Percentiles rank a stretch among this genome's conserved stretches.
Evolutionary conservation across 2,888 invertebrate species (phyloP).

Genomic region (Eulithis prunata): DNA sequence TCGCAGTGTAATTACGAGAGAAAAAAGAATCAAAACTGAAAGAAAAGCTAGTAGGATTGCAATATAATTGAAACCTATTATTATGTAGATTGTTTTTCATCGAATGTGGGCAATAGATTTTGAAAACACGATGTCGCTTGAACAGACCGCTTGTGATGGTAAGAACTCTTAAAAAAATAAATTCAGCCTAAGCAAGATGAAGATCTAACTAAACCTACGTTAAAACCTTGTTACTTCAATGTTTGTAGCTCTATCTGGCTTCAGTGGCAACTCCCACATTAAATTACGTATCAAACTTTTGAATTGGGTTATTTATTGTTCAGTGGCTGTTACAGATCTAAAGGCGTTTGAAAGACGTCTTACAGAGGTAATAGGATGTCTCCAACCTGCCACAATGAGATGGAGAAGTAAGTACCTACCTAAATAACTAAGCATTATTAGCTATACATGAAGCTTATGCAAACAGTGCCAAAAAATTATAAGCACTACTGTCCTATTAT

Average conservation of each 20-base stretch:
- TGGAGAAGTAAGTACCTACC: conserved; percentile 94
- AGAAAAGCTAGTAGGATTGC: not conserved
- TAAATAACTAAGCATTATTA: not conserved
- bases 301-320: conserved; percentile 15
- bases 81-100: conserved; percentile 27
- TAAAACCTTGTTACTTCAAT: not conserved
- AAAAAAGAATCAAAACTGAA: not conserved
- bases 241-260: not conserved
- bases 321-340: conserved; percentile 88
- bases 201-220: not conserved
- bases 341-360: conserved; percentile 98
- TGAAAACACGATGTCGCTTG: conserved; percentile 87
- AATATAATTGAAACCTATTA: not conserved
- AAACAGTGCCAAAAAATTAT: too few relatives aligned
- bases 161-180: conserved; percentile 46
- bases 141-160: conserved; percentile 97
- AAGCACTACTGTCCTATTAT: too few relatives aligned
- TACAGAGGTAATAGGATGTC: conserved; percentile 98
- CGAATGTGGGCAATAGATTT: conserved; percentile 37
- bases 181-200: not conserved
- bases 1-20: not conserved
- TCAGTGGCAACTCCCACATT: not conserved
- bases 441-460: too few relatives aligned
- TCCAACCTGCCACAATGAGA: conserved; percentile 96
- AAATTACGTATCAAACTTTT: too few relatives aligned